These are phyloP conservation scores for Phoenicopterus ruber DNA, from an alignment of 2,113 vertebrate genomes.

Conservation along the genomic window DNA sequence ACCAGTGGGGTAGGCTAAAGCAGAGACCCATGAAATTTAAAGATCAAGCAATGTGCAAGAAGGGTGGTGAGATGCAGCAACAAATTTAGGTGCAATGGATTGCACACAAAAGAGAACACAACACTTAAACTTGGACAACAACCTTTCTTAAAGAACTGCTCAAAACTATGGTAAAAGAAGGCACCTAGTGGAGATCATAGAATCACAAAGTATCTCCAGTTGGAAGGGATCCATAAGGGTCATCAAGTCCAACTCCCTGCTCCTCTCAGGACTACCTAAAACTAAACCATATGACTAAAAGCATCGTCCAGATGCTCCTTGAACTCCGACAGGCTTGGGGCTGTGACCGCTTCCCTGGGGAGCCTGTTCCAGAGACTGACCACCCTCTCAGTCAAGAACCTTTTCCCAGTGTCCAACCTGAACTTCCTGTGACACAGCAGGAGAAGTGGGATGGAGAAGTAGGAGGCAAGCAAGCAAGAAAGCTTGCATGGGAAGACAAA, in stretches of 20 bases:
- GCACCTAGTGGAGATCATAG: neutral
- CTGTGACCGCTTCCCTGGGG: neutral
- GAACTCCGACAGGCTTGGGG: neutral
- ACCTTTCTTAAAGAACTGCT: neutral
- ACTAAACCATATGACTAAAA: neutral
- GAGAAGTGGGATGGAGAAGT: neutral
- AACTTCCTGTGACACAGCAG: neutral
- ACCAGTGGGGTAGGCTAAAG: neutral
- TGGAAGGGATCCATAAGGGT: neutral
- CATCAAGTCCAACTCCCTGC: neutral
- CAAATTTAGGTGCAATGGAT: neutral
- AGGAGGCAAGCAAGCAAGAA: neutral
- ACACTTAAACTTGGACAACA: neutral
- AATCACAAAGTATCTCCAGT: neutral
- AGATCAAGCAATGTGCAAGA: neutral
- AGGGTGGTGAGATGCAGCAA: neutral
- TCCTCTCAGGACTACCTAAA: neutral
- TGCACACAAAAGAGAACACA: neutral
- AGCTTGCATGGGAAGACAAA: neutral
- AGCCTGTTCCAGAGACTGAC: neutral
- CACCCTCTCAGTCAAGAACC: neutral
- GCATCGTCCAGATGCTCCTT: accelerated
- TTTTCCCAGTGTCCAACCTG: neutral
- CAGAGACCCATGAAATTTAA: neutral
- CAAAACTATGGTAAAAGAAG: neutral